Percentiles rank a stretch among this genome's conserved stretches.
These are phyloP conservation scores for Erythrolamprus reginae DNA, from an alignment of 2,113 vertebrate species.

Conservation along the genomic window DNA sequence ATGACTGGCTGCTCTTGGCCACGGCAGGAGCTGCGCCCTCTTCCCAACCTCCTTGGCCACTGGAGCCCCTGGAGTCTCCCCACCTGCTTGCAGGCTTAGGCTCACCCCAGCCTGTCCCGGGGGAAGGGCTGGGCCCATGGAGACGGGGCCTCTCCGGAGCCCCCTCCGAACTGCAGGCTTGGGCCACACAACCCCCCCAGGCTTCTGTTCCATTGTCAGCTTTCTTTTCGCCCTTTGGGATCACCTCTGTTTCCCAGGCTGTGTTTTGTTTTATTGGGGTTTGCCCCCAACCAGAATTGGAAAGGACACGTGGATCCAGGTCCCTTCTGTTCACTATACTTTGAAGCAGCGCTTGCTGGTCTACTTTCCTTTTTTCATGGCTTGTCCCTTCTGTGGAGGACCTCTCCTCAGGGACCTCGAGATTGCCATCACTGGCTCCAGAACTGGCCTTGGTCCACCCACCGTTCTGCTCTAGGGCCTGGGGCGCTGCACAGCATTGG, in stretches of 20 bases:
- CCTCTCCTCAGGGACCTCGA: slow-evolving; percentile 80
- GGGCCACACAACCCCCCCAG: slow-evolving; percentile 82
- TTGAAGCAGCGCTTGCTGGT: slow-evolving; percentile 72
- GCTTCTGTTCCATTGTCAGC: slow-evolving; percentile 81
- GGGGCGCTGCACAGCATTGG: slow-evolving; percentile 61
- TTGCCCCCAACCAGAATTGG: slow-evolving; percentile 97
- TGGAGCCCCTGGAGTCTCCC: slow-evolving; percentile 82
- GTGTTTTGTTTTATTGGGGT: slow-evolving; percentile 95
- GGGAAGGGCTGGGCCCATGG: slow-evolving; percentile 71
- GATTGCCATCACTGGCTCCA: slow-evolving; percentile 82
- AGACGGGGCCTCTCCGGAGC: slow-evolving; percentile 76
- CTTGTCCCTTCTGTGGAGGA: slow-evolving; percentile 64
- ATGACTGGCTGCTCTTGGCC: slow-evolving; percentile 78
- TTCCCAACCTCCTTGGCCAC: slow-evolving; percentile 79
- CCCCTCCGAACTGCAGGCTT: slow-evolving; percentile 82
- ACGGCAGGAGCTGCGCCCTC: slow-evolving; percentile 74
- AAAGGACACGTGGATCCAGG: slow-evolving; percentile 93
- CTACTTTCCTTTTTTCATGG: slow-evolving; percentile 74
- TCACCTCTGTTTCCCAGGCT: slow-evolving; percentile 85
- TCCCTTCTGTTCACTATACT: slow-evolving; percentile 76
- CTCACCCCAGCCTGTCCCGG: slow-evolving; percentile 76
- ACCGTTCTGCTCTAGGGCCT: slow-evolving; percentile 65
- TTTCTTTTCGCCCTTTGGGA: slow-evolving; percentile 78
- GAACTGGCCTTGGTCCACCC: slow-evolving; percentile 75
- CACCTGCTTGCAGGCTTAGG: slow-evolving; percentile 79